Base-by-base conservation (phyloP, 1,140 invertebrate species). In the Mercenaria mercenaria region DNA sequence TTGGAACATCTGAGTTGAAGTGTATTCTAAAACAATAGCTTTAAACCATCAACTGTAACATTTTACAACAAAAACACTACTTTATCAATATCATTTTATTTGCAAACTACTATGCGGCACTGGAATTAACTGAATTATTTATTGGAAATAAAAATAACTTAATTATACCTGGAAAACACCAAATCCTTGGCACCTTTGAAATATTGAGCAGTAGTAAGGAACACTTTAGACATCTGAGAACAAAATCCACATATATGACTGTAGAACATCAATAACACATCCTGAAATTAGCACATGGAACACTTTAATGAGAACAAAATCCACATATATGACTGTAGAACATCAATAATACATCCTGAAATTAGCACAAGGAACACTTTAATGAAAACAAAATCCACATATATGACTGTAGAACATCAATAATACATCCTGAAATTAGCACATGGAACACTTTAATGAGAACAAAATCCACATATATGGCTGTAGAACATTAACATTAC, bases 161-260 rank as follows among this genome's bases (percentile, higher is more conserved):
- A 8, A 47, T 47, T 8, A 8, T 90, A 96, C 64, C 97, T 96
- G 13, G 97, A 97, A 93, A 98, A 97, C 67, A 95, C 93, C 11
- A 98, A 93, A 92, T 96, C 96, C 67, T 96, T 93, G 90, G 97
- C 96, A 79, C 96, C 93, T 6, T 94, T 93, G 52, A 98, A 97
- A 79, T 97, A 97, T 93, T 97, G 95, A 26, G 98, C 97, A n/a
- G 97, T 96, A 43, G 97, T 96, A 61, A 98, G 96, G 91, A 97
- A 97, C 87, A 97, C 96, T 90, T 97, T 97, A 29, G 97, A 96
- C 80, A 97, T 96, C 4, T 97, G 97, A 37, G 96, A 97, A 94
- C 98, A 98, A 95, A 98, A 97, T 34, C 97, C 97, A 95, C 97
- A 98, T 94, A 97, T 97, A 43, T 97, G 96, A 23, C 97, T 97